Evolutionary conservation across 2,797 vertebrate species (phyloP).

Genomic region (Euthynnus affinis): DNA sequence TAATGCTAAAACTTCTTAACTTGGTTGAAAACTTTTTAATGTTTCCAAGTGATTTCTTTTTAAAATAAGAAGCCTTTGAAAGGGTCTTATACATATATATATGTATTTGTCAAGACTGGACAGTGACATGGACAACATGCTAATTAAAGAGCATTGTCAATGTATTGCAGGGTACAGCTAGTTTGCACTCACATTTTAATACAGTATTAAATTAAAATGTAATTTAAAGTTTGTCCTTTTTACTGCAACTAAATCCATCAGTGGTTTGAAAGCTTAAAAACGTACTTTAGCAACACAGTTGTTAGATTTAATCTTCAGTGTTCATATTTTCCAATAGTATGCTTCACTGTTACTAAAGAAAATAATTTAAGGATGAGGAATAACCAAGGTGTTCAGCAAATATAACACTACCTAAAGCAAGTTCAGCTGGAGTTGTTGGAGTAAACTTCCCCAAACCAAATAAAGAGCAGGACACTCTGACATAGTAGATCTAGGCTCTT

Average conservation of each 20-base stretch:
- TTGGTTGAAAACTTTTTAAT: background rate
- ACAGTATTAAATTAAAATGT: background rate
- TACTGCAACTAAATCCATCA: background rate
- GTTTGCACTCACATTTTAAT: background rate
- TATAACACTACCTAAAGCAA: background rate
- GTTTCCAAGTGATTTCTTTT: background rate
- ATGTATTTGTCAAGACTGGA: no score
- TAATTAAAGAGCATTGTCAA: background rate
- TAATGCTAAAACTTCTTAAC: background rate
- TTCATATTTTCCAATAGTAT: background rate
- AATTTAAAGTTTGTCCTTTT: background rate
- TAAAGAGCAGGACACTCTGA: background rate
- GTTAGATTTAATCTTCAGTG: background rate
- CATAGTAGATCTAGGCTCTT: background rate
- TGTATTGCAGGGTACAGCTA: background rate
- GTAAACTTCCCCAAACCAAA: conserved; percentile 1
- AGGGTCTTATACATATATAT: no score
- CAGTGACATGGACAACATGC: background rate
- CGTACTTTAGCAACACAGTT: background rate
- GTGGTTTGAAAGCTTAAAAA: background rate
- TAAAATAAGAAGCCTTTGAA: conserved; percentile 8
- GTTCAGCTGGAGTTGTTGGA: conserved; percentile 3
- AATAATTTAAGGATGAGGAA: background rate
- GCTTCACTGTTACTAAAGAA: background rate
- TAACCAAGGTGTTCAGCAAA: background rate